Base-by-base conservation (phyloP, 2,113 vertebrate genomes). In the Dasyornis broadbenti region DNA sequence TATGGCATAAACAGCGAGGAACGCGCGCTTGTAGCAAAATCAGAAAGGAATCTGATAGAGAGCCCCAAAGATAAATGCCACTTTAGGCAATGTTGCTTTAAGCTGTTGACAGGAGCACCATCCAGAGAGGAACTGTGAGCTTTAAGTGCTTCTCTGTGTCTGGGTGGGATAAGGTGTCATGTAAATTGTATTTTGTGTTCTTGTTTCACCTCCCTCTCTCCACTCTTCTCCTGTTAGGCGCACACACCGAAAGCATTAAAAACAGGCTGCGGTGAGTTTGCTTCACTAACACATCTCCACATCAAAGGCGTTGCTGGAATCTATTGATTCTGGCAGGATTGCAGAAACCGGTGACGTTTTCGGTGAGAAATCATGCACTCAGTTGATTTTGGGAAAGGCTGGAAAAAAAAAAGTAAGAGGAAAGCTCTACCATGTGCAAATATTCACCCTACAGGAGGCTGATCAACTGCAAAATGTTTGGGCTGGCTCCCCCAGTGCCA, bases 1-100 rank as follows among this genome's bases (percentile, higher is more conserved):
- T 93, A 96, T 6, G 82, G 95, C 5, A 31, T 88, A 93, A 96
- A 92, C 27, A 82, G 80, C 0, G 8, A 90, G 82, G 42, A 94
- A n/a, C 4, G 10, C 4, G 10, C 0, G 0, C 56, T 65, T 19
- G 21, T 26, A 69, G 76, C 84, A 86, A 81, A 97, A 69, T 95
- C 83, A 93, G 95, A 94, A 96, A 94, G 91, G 91, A 96, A 93
- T 95, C 97, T 92, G 94, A 96, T 91, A 63, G 90, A 95, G 66
- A 95, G 87, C 68, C 88, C 82, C 85, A 39, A 93, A 95, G 95
- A 96, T 91, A 97, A 96, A 94, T 57, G 89, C 79, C 85, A 91
- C 91, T 97, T 96, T 66, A 94, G 95, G 89, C 80, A 87, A 63
- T 49, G 79, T 85, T 97, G 89, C 84, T 92, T 87, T 87, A 78